Evolutionary conservation across 2,113 vertebrate species (phyloP), one percentile per base, ranked within the genome.

Genomic region (Athene cunicularia): DNA sequence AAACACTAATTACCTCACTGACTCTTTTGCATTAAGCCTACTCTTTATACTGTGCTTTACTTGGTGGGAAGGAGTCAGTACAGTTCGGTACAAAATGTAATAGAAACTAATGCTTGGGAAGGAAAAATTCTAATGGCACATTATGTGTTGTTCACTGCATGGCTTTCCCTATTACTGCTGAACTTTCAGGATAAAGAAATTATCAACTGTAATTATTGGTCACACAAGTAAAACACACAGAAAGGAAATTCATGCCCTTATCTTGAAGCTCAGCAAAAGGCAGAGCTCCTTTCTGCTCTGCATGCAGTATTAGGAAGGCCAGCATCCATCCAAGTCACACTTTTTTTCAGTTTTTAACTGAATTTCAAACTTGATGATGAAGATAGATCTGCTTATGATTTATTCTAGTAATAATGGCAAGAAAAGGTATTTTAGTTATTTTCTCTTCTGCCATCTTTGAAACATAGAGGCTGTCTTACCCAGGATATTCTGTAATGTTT

Each of bases 1-100:
- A 95, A 95, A 41, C 83, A 80, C 84, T 94, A 95, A 93, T 91
- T 95, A 70, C 89, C 63, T 91, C 67, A 37, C 28, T 62, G 73
- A 85, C 55, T 93, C 49, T 33, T 76, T 88, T 62, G 50, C 71
- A 77, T 88, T 67, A 93, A 86, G 53, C 58, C 26, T 91, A 23
- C 37, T 76, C 62, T 87, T 94, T 72, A 81, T 68, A 47, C 67
- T 59, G 45, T 21, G 45, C 74, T 91, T 85, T 80, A 47, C 26
- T 80, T 88, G 77, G 41, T 94, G 47, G 50, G 80, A 88, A 86
- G 80, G 52, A 76, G 52, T 91, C 63, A 64, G 74, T 49, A 82
- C 47, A 80, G 24, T 83, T 90, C 50, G 64, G 50, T 41, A 90
- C 75, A 88, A 92, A 97, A 94, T 37, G 70, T 12, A 13, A 49